Conservation (phyloP, 2,888 invertebrate species). For the Sarcophaga caerulescens region DNA sequence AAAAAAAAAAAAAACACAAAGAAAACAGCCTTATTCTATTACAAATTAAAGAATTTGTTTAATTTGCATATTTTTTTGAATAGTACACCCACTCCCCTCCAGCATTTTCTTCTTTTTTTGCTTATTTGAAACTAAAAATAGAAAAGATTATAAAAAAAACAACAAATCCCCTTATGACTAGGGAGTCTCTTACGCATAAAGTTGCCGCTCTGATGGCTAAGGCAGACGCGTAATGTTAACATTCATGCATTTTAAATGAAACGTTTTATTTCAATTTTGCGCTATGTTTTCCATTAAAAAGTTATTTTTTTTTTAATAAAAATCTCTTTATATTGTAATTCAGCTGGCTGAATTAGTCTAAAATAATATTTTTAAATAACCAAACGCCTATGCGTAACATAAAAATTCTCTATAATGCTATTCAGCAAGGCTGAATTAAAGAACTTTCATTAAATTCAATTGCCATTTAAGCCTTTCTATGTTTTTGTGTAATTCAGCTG, state of each 20-base stretch:
- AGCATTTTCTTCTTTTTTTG: background rate
- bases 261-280: constrained; percentile 51
- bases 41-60: constrained; percentile 44
- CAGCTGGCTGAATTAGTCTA: too few relatives aligned
- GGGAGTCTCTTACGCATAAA: background rate
- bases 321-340: background rate
- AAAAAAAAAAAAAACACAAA: constrained; percentile 28
- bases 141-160: too few relatives aligned
- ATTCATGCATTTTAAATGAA: constrained; percentile 44
- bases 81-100: background rate
- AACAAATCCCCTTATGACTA: background rate
- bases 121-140: background rate
- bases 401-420: too few relatives aligned
- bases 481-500: too few relatives aligned
- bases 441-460: too few relatives aligned
- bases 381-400: too few relatives aligned
- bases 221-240: background rate
- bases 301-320: background rate
- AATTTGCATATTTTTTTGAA: constrained; percentile 43
- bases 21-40: constrained; percentile 28
- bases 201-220: background rate
- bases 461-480: too few relatives aligned
- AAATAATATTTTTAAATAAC: too few relatives aligned
- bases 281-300: constrained; percentile 3
- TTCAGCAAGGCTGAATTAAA: too few relatives aligned